Conservation (phyloP, 2,888 invertebrate species). For the Noctuana brunneofusca region DNA sequence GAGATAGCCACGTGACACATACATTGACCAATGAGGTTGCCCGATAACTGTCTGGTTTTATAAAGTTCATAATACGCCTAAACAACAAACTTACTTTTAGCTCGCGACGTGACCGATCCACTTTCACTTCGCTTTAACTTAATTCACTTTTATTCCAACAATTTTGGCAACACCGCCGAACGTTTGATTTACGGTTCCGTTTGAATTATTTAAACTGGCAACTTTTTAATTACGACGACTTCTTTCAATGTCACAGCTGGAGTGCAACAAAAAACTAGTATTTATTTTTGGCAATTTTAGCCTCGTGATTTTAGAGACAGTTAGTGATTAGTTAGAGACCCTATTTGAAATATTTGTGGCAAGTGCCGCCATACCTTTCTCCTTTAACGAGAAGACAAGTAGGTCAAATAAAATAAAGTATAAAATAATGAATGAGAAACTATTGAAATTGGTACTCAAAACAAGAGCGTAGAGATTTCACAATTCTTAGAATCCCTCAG, state of each 20-base stretch:
- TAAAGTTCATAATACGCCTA: too few relatives aligned
- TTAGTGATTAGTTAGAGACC: too few relatives aligned
- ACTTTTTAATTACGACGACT: background rate
- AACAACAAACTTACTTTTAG: background rate
- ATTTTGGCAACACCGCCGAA: slow-evolving; percentile 10
- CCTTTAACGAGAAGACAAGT: background rate
- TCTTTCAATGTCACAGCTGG: background rate
- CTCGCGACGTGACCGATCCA: slow-evolving; percentile 17
- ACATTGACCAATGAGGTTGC: too few relatives aligned
- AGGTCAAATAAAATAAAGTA: background rate
- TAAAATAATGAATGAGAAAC: background rate
- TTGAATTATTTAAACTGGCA: background rate
- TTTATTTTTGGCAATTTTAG: too few relatives aligned
- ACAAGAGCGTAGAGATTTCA: slow-evolving; percentile 1
- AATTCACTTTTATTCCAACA: slow-evolving; percentile 10
- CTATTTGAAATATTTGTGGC: too few relatives aligned
- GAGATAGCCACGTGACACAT: too few relatives aligned
- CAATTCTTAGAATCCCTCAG: background rate
- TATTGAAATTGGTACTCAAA: background rate
- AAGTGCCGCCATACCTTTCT: too few relatives aligned
- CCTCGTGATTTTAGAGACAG: too few relatives aligned
- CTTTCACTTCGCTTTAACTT: slow-evolving; percentile 13
- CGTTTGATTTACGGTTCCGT: slow-evolving; percentile 4
- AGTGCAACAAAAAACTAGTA: too few relatives aligned
- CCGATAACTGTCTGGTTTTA: too few relatives aligned